Base-by-base conservation (phyloP, 2,888 invertebrate species). In the Drosophila anomalata region DNA sequence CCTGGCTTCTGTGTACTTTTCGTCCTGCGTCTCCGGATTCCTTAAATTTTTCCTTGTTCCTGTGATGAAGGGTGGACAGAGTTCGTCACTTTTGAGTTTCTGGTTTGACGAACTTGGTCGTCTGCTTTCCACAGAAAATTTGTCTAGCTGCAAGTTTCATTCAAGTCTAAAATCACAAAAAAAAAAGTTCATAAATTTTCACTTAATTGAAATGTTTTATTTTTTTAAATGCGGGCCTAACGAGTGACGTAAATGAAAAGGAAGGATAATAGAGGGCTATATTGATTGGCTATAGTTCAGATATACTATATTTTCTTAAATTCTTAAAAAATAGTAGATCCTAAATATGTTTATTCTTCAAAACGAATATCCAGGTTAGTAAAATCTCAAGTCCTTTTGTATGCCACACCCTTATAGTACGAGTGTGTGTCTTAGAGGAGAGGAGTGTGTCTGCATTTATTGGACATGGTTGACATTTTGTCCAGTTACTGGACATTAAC, bases 391-490 rank as follows among this genome's bases (percentile, higher is more conserved):
- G 29, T 17, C 14, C 14, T 17, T 6, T 42, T 22, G 2, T 11
- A 7, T 22, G 20, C n/a, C 44, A n/a, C 44, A 12, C 29, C 29
- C 58, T 22, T 9, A 51, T 26, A 47, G 51, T 26, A 12, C 41
- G 54, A 54, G 50, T 53, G 52, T 46, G 70, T 48, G 22, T 31
- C 20, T 17, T n/a, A 7, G 20, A 3, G 14, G 29, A 9, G 39
- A n/a, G 44, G 20, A 48, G 39, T 29, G 55, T 78, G 74, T 75
- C 66, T 74, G 81, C 58, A 63, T 65, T 79, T 83, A 83, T 85
- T 82, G 80, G 76, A 78, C 73, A 79, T 56, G 78, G 76, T 70
- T 88, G 85, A 88, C 85, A 86, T 83, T 87, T 75, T 82, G 79
- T 65, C 68, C 76, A 73, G 75, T 57, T 52, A 53, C 74, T 73